Evolutionary conservation across 2,113 vertebrate species (phyloP), one percentile per base, ranked within the genome.

Genomic region (Dasyornis broadbenti): DNA sequence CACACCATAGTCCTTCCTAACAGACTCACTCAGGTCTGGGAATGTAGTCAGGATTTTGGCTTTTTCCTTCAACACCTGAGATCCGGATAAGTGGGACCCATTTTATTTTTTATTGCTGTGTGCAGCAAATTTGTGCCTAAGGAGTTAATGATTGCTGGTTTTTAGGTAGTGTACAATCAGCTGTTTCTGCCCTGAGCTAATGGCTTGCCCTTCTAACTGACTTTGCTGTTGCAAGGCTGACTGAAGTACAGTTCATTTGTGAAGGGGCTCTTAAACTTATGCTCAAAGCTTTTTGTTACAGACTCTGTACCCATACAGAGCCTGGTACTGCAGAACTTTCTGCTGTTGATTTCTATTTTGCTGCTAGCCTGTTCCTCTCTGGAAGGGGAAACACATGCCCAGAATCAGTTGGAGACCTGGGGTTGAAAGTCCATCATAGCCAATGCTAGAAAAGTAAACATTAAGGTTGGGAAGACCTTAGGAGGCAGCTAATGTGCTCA

Each of bases 121-220:
- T 90, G 37, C 59, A 80, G 31, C 35, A 82, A 40, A 17, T 42
- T 7, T 26, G 57, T 71, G 33, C 40, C 57, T 72, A 82, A 91
- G 63, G 66, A 88, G 82, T 90, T 95, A 96, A 88, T 95, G 85
- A 90, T 92, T 95, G 42, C 39, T 83, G 50, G 61, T 37, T 89
- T 78, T 37, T 49, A 90, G 40, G 56, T 77, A 77, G n/a, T 22
- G 15, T 50, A 33, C 80, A 50, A 77, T 65, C 59, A 92, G 39
- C 37, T 73, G 3, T 73, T 86, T 66, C 68, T 95, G 60, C 77
- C 53, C 31, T 60, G 22, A 71, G 39, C 79, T 86, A 37, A 9
- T 73, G 56, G 22, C 71, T 91, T 83, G 76, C 52, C 56, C 56
- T 76, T n/a, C 8, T 63, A 33, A 56, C 27, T 94, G 82, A 45